Percentiles rank a stretch among this genome's conserved stretches.
These are phyloP conservation scores for Calypte anna DNA, from an alignment of 2,113 vertebrate species.

Conservation along the genomic window DNA sequence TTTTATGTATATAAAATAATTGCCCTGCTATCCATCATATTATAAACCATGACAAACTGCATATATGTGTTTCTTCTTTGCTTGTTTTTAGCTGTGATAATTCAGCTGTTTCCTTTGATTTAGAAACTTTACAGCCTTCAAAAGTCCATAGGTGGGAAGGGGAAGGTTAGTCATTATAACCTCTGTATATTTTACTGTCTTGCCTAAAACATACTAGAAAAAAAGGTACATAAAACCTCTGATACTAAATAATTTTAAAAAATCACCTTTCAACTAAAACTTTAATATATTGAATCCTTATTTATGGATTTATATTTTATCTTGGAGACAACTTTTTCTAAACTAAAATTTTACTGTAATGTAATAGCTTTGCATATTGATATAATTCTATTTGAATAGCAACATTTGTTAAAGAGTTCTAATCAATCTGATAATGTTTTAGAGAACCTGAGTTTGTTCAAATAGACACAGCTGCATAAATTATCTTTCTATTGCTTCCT, in stretches of 20 bases:
- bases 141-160: background rate
- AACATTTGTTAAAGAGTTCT: background rate
- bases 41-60: constrained; percentile 14
- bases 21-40: background rate
- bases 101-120: background rate
- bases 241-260: background rate
- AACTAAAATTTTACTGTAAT: background rate
- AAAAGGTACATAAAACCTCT: background rate
- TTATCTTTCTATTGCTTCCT: background rate
- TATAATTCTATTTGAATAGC: background rate
- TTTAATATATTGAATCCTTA: background rate
- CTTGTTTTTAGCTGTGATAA: constrained; percentile 14
- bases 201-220: background rate
- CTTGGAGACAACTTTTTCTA: background rate
- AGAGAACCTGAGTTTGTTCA: background rate
- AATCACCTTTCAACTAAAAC: background rate
- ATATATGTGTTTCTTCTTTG: background rate
- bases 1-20: constrained; percentile 41
- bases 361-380: background rate
- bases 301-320: background rate
- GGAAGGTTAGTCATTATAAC: background rate
- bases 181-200: background rate
- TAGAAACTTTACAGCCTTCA: background rate
- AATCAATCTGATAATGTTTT: background rate
- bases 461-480: background rate